phyloP scores from a whole-genome alignment of 2,797 vertebrate species.

The Chaetophractus vellerosus region DNA sequence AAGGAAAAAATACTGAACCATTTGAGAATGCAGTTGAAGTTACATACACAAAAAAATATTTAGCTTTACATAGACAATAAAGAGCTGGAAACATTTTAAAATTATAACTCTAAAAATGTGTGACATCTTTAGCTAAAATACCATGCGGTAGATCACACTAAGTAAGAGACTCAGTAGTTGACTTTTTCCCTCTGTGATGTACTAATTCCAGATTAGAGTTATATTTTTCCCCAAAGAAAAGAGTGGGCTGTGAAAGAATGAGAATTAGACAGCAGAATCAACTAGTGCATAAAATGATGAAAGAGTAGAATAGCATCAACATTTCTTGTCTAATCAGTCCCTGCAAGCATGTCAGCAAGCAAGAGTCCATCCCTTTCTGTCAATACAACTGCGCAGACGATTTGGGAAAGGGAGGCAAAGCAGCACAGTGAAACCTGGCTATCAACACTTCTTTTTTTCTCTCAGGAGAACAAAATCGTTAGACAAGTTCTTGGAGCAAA shows the following conservation, averaged over 20 bases:
- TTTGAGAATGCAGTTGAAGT: neutral
- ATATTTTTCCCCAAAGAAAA: conserved; percentile 42
- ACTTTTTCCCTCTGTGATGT: neutral
- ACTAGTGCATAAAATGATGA: conserved; percentile 42
- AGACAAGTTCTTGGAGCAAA: conserved; percentile 77
- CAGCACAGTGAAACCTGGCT: neutral
- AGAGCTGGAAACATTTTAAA: conserved; percentile 58
- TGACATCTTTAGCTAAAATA: conserved; percentile 18
- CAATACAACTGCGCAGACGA: neutral
- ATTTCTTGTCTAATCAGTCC: conserved; percentile 60
- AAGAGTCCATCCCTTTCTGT: conserved; percentile 3
- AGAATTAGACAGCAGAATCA: conserved; percentile 55
- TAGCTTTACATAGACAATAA: conserved; percentile 3
- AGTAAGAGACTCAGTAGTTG: neutral
- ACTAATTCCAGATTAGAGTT: conserved; percentile 50
- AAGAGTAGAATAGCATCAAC: conserved; percentile 41
- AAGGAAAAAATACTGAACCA: conserved; percentile 15
- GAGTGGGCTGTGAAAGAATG: conserved; percentile 25
- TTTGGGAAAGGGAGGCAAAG: neutral
- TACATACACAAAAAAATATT: neutral
- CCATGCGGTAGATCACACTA: neutral
- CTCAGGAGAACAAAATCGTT: conserved; percentile 74
- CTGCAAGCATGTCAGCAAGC: conserved; percentile 64
- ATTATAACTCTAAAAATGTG: neutral
- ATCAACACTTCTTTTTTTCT: conserved; percentile 77